phyloP scores from a whole-genome alignment of 2,888 invertebrate species.

The Euzophera pinguis region DNA sequence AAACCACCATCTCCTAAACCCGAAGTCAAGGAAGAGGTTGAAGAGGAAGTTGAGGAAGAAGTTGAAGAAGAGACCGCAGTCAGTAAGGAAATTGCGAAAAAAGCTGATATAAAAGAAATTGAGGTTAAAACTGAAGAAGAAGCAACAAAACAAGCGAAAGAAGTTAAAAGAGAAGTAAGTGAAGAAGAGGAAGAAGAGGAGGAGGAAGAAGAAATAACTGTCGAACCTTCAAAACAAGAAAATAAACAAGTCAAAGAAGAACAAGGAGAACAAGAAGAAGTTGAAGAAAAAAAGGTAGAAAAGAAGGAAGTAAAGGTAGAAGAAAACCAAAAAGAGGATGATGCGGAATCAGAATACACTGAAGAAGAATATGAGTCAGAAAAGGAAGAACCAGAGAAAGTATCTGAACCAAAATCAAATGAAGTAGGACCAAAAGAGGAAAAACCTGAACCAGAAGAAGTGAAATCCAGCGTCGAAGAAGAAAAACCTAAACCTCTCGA shows the following conservation, averaged over 20 bases:
- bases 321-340: conserved; percentile 19
- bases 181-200: conserved; percentile 20
- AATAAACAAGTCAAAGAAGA: conserved; percentile 26
- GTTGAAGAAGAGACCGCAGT: conserved; percentile 1
- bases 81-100: not conserved
- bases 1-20: conserved; percentile 2
- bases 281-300: conserved; percentile 20
- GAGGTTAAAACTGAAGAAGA: conserved; percentile 24
- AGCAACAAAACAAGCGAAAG: conserved; percentile 2
- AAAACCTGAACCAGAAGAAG: conserved; percentile 13
- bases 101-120: conserved; percentile 12
- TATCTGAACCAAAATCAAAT: conserved; percentile 12
- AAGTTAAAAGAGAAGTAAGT: conserved; percentile 22
- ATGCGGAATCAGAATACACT: conserved; percentile 32
- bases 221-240: conserved; percentile 19
- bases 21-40: conserved; percentile 22
- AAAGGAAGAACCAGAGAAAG: conserved; percentile 22
- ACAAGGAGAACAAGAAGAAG: conserved; percentile 25
- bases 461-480: conserved; percentile 20
- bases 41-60: conserved; percentile 23
- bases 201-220: conserved; percentile 23
- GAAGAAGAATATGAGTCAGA: conserved; percentile 31
- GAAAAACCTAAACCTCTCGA: conserved; percentile 23
- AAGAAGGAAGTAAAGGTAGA: conserved; percentile 18
- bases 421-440: conserved; percentile 21